A percentile compares a stretch with the other conserved stretches of the same genome.
Evolutionary conservation across 2,888 invertebrate genomes (phyloP).

Genomic region (Drosophila rubida): DNA sequence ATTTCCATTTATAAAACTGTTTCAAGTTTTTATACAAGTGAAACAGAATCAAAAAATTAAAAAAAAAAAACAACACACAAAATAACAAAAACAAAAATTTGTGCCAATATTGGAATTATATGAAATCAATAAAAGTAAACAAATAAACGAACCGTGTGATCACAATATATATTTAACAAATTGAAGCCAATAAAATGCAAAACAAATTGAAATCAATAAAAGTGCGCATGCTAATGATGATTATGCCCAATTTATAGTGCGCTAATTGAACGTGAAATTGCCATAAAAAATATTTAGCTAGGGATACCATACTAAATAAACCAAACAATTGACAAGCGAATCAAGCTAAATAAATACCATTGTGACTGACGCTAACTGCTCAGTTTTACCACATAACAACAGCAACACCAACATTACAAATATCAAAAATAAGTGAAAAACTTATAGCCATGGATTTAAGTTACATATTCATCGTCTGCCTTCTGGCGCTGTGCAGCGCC

Average conservation of each 20-base stretch:
- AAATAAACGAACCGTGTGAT: constrained; percentile 30
- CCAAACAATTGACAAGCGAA: constrained; percentile 45
- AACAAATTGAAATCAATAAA: constrained; percentile 52
- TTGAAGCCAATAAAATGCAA: constrained; percentile 45
- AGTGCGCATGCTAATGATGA: constrained; percentile 64
- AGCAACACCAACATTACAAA: constrained; percentile 2
- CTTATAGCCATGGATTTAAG: constrained; percentile 82
- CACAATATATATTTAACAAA: constrained; percentile 20
- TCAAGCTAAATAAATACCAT: constrained; percentile 27
- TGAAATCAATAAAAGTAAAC: constrained; percentile 2
- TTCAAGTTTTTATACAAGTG: constrained; percentile 42
- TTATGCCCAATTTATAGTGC: constrained; percentile 76
- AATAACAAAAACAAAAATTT: constrained; percentile 14
- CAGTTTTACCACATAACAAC: constrained; percentile 22
- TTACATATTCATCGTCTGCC: constrained; percentile 77
- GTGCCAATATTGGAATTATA: constrained; percentile 11
- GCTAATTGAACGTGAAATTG: constrained; percentile 84
- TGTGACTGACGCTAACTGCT: constrained; percentile 36
- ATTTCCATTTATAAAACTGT: constrained; percentile 44
- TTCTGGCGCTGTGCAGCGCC: constrained; percentile 81
- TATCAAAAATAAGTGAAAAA: constrained; percentile 39
- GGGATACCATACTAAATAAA: constrained; percentile 28
- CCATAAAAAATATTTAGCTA: constrained; percentile 54
- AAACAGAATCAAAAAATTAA: constrained; percentile 18
- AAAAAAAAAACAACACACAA: constrained; percentile 4